Evolutionary conservation across 37 sponge, comb jelly and placozoan genomes (phyloP).

Genomic region (Axinella damicornis): DNA sequence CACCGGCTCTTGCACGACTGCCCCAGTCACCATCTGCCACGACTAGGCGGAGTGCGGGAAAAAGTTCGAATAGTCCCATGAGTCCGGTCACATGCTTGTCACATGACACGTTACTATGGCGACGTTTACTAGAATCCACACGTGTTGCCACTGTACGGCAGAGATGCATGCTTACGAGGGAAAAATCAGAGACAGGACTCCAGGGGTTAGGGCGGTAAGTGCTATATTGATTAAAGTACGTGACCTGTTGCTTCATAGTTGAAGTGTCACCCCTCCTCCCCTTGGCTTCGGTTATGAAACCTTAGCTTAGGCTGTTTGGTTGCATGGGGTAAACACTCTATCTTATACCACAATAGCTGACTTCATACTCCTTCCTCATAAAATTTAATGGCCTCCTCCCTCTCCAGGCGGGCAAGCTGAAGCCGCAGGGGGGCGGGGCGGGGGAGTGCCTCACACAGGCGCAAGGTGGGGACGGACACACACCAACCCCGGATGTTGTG

Average conservation of each 20-base stretch:
- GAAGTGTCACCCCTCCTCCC: too few relatives aligned
- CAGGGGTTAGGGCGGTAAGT: conserved; percentile 74
- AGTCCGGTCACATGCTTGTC: not conserved
- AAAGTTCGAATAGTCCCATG: too few relatives aligned
- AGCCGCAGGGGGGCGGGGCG: conserved; percentile 47
- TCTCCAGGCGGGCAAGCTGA: conserved; percentile 80
- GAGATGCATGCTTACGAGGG: not conserved
- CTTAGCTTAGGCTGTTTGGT: too few relatives aligned
- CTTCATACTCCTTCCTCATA: too few relatives aligned
- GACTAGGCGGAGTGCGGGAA: too few relatives aligned
- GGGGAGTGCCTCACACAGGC: conserved; percentile 61
- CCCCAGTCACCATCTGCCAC: too few relatives aligned
- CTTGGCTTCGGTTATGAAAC: too few relatives aligned
- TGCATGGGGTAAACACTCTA: too few relatives aligned
- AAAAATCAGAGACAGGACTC: conserved; percentile 58
- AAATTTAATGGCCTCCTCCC: too few relatives aligned
- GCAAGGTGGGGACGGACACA: conserved; percentile 20
- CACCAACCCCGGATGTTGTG: conserved; percentile 28
- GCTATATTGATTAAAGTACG: not conserved
- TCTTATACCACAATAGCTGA: too few relatives aligned
- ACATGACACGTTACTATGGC: conserved; percentile 1
- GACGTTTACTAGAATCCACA: conserved; percentile 8
- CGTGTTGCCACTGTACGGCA: not conserved
- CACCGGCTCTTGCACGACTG: conserved; percentile 36
- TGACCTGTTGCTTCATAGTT: too few relatives aligned